These are phyloP conservation scores for Apodemus sylvaticus DNA, from an alignment of 2,113 vertebrate species.

Conservation along the genomic window DNA sequence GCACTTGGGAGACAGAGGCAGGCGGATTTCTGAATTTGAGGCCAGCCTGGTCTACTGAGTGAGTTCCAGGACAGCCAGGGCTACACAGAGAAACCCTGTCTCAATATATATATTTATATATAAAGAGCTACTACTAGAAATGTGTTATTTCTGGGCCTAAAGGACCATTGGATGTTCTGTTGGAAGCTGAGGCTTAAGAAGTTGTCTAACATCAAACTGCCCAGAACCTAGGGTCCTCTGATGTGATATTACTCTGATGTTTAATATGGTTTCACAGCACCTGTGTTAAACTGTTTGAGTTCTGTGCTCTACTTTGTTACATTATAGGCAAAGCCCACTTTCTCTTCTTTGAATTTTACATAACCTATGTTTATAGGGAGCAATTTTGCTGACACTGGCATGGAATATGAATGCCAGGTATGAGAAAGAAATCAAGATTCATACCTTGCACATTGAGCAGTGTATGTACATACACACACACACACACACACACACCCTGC, in stretches of 20 bases:
- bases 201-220: background rate
- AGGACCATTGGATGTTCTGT: background rate
- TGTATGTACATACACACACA: background rate
- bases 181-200: background rate
- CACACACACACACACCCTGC: background rate
- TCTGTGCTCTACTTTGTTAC: background rate
- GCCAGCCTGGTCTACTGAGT: no score
- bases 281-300: background rate
- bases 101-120: no score
- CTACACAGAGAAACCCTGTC: no score
- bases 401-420: background rate
- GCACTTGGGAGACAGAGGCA: no score
- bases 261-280: background rate
- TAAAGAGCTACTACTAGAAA: background rate
- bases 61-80: no score
- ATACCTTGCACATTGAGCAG: background rate
- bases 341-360: background rate
- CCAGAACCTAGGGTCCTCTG: background rate
- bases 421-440: background rate
- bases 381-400: background rate
- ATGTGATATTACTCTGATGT: background rate
- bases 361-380: background rate
- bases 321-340: background rate
- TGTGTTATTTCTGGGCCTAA: slow-evolving; percentile 14
- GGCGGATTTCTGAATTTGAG: no score